A percentile compares a stretch with the other conserved stretches of the same genome.
Evolutionary conservation across 2,113 vertebrate species (phyloP).

Genomic region (Seriola dumerili): DNA sequence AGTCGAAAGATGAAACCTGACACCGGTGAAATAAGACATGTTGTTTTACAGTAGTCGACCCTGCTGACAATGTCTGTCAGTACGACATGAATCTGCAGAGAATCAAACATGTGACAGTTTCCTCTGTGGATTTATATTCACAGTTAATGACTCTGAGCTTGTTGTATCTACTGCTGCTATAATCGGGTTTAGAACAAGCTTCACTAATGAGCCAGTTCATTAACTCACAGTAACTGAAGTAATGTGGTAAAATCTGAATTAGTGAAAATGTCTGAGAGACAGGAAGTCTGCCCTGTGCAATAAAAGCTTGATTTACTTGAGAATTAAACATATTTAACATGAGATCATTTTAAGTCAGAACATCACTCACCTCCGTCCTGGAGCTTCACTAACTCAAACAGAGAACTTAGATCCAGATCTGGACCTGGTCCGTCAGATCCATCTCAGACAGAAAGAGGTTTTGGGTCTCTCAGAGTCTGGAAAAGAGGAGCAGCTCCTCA

Average conservation of each 20-base stretch:
- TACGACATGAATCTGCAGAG: too few relatives aligned
- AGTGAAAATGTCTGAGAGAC: background rate
- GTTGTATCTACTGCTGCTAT: background rate
- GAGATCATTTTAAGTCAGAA: background rate
- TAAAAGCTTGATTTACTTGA: background rate
- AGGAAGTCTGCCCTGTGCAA: background rate
- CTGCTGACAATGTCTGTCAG: background rate
- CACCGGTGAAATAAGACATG: constrained; percentile 34
- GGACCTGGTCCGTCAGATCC: constrained; percentile 7
- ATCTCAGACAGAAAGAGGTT: background rate
- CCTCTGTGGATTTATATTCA: background rate
- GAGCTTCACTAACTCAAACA: background rate
- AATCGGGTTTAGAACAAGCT: background rate
- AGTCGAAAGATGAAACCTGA: constrained; percentile 50
- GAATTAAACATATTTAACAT: background rate
- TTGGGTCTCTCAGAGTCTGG: background rate
- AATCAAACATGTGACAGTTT: background rate
- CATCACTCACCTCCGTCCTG: constrained; percentile 65
- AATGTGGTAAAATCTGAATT: background rate
- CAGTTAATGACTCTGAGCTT: constrained; percentile 5
- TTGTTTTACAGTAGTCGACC: constrained; percentile 43
- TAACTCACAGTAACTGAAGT: background rate
- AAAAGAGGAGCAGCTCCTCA: constrained; percentile 22
- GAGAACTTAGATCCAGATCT: background rate
- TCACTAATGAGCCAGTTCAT: constrained; percentile 38